Evolutionary conservation across 2,113 vertebrate genomes (phyloP), one percentile per base, ranked within the genome.

Genomic region (Shinisaurus crocodilurus): DNA sequence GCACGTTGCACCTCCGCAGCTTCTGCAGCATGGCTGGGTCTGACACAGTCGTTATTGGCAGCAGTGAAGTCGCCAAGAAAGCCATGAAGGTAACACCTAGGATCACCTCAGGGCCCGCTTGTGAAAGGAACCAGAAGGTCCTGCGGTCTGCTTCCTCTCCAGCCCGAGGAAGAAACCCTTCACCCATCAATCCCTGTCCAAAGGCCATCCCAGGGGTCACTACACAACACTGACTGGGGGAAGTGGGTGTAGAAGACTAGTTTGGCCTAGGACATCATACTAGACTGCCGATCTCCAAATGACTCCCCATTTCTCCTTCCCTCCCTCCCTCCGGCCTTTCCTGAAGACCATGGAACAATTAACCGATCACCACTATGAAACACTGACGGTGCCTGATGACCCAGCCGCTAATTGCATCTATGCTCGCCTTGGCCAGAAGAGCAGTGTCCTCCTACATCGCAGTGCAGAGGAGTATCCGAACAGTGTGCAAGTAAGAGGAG

Each of bases 11-110:
- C 12, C 97, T 99, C 94, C 98, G 98, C 57, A 97, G 98, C 93
- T 97, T 99, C 96, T 99, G 98, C 70, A 98, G 98, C 80, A 99
- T 99, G 98, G 98, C 97, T 0, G 98, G 98, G 7, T 97, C 98
- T 0, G 97, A 98, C 77, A 98, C 98, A 0, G 98, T 99, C 74
- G 96, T 98, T 63, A 97, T 98, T 6, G 97, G 98, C 93, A 97
- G 97, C 95, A 98, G 96, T 3, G 97, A 98, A 0, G 97, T 97
- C 0, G 98, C 98, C 86, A 98, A 97, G 92, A 98, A 98, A 90
- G 98, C 98, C 0, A 97, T 99, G 6, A 91, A 97, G 96, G 98
- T 99, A 89, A 97, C 96, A 54, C 43, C 67, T 75, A 40, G 8
- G 2, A 43, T 50, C 76, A 25, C 12, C 12, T 27, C 69, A 5